These are phyloP conservation scores for Zosterops pallidus DNA, from an alignment of 2,113 vertebrate species.

Conservation along the genomic window DNA sequence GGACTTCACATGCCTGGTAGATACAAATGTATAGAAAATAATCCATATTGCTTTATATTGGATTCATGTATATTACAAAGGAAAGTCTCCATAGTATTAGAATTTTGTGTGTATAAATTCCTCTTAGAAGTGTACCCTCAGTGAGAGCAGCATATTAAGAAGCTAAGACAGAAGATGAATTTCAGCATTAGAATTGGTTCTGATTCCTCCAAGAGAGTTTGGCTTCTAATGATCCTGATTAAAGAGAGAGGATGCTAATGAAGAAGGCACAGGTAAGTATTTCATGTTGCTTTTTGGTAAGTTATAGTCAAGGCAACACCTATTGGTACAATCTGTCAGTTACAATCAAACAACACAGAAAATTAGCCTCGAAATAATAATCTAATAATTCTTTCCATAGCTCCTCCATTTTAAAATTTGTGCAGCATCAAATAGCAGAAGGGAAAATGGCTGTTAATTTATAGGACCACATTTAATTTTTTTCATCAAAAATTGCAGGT, in stretches of 20 bases:
- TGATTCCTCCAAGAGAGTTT: neutral
- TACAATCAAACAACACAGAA: neutral
- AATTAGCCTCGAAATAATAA: neutral
- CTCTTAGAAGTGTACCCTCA: conserved; percentile 4
- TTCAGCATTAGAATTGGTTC: neutral
- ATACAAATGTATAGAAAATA: conserved; percentile 37
- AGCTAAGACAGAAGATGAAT: conserved; percentile 3
- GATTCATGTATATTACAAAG: conserved; percentile 26
- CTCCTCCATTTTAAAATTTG: neutral
- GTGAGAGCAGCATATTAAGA: conserved; percentile 29
- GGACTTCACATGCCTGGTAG: conserved; percentile 2
- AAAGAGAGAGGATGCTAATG: neutral
- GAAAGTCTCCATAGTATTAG: conserved; percentile 8
- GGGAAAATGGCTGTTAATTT: neutral
- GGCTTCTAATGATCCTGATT: neutral
- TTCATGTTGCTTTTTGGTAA: neutral
- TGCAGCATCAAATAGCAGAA: neutral
- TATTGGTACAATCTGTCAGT: neutral
- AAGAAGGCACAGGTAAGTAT: neutral
- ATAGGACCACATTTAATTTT: neutral
- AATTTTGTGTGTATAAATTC: conserved; percentile 24
- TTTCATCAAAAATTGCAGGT: neutral
- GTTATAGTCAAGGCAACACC: neutral
- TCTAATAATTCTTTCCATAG: neutral
- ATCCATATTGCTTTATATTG: conserved; percentile 42